phyloP scores from a whole-genome alignment of 2,113 vertebrate species.

The Macroglossus sobrinus region DNA sequence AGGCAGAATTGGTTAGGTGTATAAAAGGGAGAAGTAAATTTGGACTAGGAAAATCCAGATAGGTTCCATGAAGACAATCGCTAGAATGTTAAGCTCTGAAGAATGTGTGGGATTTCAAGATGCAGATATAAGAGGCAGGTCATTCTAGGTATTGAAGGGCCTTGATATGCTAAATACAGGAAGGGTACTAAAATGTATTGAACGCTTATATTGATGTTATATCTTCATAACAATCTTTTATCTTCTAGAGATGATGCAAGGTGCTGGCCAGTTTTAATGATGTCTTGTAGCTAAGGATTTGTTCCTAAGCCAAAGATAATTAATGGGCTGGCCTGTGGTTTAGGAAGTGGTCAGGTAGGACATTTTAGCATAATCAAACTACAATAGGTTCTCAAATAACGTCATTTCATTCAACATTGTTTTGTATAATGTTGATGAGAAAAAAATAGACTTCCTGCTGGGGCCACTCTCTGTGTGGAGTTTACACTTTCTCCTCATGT shows the following conservation, averaged over 20 bases:
- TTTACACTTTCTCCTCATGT: no score
- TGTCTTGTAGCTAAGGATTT: not conserved
- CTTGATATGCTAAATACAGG: not conserved
- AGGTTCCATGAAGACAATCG: not conserved
- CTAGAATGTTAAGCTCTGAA: not conserved
- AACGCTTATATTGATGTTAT: not conserved
- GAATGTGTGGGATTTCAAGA: not conserved
- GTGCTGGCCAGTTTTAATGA: constrained; percentile 16
- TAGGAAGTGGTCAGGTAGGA: not conserved
- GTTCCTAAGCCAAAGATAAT: constrained; percentile 12
- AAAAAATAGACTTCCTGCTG: not conserved
- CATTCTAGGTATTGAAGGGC: not conserved
- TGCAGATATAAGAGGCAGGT: not conserved
- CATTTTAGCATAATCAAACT: not conserved
- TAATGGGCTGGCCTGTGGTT: not conserved
- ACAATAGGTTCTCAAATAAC: not conserved
- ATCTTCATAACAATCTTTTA: not conserved
- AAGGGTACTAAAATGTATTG: not conserved
- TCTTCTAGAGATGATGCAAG: not conserved
- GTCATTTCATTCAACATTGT: no score
- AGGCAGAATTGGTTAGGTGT: constrained; percentile 7
- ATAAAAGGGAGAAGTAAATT: not conserved
- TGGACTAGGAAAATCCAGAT: not conserved
- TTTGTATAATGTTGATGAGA: not conserved
- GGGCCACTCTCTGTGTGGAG: no score